Conservation (phyloP, 2,797 vertebrate species). For the Acestrorhynchus altus region DNA sequence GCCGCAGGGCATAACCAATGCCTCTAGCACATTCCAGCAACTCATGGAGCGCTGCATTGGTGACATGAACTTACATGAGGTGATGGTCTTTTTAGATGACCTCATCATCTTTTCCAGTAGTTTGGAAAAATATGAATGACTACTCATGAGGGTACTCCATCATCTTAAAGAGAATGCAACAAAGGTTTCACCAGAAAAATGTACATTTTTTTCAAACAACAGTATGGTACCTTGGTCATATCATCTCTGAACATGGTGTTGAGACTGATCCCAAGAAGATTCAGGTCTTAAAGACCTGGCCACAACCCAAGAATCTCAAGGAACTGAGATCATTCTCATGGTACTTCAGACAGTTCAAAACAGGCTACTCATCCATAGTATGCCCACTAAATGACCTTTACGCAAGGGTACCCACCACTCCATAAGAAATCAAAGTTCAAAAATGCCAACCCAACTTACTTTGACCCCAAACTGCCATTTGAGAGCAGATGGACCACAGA, state of each 20-base stretch:
- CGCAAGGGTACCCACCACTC: background rate
- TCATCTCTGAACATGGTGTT: background rate
- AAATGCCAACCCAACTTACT: background rate
- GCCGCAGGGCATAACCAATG: no score
- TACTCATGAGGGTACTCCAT: background rate
- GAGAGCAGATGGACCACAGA: background rate
- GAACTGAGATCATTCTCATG: background rate
- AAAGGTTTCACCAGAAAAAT: background rate
- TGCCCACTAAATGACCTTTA: background rate
- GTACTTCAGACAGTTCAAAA: no score
- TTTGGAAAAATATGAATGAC: slow-evolving; percentile 1
- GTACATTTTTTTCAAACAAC: slow-evolving; percentile 35
- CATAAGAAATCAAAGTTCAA: background rate
- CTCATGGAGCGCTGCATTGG: no score
- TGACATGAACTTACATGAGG: no score
- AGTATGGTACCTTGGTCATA: slow-evolving; percentile 3
- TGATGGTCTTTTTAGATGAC: background rate
- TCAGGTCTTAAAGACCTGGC: background rate
- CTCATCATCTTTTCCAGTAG: slow-evolving; percentile 21
- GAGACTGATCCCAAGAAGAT: background rate
- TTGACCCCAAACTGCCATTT: background rate
- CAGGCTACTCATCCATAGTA: no score
- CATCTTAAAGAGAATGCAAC: slow-evolving; percentile 11
- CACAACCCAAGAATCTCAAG: background rate
- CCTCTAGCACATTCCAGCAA: no score